A percentile compares a stretch with the other conserved stretches of the same genome.
phyloP scores from a whole-genome alignment of 2,888 invertebrate species.

The Drosophila prolongata region DNA sequence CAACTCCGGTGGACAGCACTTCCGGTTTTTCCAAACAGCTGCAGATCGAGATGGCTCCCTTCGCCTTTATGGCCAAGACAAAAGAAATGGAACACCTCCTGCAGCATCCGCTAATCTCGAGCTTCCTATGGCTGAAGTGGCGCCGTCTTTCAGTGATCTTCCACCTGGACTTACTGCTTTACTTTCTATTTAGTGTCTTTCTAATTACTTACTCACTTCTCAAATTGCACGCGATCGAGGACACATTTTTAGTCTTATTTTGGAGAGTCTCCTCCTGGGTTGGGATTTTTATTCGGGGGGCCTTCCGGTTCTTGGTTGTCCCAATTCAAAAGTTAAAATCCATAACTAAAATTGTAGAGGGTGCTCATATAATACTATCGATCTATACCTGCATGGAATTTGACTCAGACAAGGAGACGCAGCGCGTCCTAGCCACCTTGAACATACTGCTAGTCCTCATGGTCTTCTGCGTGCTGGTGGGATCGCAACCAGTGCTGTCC shows the following conservation, averaged over 20 bases:
- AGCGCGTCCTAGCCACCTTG: slow-evolving; percentile 89
- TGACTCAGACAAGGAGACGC: slow-evolving; percentile 85
- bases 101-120: slow-evolving; percentile 91
- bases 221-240: slow-evolving; percentile 86
- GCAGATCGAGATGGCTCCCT: slow-evolving; percentile 89
- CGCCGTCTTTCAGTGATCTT: slow-evolving; percentile 90
- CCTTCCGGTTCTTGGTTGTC: slow-evolving; percentile 89
- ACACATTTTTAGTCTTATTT: slow-evolving; percentile 84
- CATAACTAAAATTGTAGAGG: slow-evolving; percentile 91
- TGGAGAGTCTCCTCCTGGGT: slow-evolving; percentile 86
- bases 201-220: slow-evolving; percentile 89
- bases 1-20: slow-evolving; percentile 84
- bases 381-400: slow-evolving; percentile 86
- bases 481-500: slow-evolving; percentile 89
- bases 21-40: slow-evolving; percentile 19
- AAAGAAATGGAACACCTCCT: slow-evolving; percentile 89
- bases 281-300: slow-evolving; percentile 88
- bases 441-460: slow-evolving; percentile 91
- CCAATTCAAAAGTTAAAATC: slow-evolving; percentile 85
- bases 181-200: slow-evolving; percentile 88
- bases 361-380: slow-evolving; percentile 88
- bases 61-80: slow-evolving; percentile 89
- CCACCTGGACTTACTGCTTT: slow-evolving; percentile 90
- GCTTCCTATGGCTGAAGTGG: slow-evolving; percentile 93
- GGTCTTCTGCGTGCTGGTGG: slow-evolving; percentile 91